Evolutionary conservation across 2,888 invertebrate genomes (phyloP).

Genomic region (Drosophila subquinaria): DNA sequence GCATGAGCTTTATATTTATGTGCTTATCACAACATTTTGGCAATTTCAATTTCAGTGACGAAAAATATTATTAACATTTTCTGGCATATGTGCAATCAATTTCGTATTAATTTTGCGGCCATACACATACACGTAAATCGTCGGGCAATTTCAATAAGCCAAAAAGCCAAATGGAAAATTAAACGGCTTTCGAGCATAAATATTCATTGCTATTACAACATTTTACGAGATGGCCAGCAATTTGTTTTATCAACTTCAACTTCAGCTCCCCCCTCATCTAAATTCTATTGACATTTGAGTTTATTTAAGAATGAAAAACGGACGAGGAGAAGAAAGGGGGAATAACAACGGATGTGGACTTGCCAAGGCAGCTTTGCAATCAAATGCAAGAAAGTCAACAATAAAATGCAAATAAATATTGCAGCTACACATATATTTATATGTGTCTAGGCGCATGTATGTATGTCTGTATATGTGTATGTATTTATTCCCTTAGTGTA

Average conservation of each 20-base stretch:
- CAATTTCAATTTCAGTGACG: conserved; percentile 43
- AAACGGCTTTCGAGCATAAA: conserved; percentile 71
- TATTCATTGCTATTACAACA: conserved; percentile 76
- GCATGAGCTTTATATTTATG: conserved; percentile 23
- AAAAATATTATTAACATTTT: conserved; percentile 51
- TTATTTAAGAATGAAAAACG: conserved; percentile 16
- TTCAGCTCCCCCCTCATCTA: not conserved
- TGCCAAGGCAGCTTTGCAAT: conserved; percentile 53
- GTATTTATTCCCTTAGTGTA: conserved; percentile 52
- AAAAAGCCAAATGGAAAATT: conserved; percentile 70
- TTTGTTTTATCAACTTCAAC: conserved; percentile 36
- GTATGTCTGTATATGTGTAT: conserved; percentile 24
- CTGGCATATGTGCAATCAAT: conserved; percentile 66
- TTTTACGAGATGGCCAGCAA: conserved; percentile 59
- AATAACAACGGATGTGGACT: not conserved
- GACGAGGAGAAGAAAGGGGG: not conserved
- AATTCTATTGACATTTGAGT: conserved; percentile 36
- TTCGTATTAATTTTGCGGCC: conserved; percentile 71
- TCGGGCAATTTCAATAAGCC: conserved; percentile 72
- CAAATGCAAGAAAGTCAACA: conserved; percentile 71
- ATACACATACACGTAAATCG: conserved; percentile 54
- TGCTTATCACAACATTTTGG: conserved; percentile 42
- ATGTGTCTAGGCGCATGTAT: conserved; percentile 1
- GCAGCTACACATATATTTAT: conserved; percentile 25
- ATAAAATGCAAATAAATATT: conserved; percentile 71